A percentile compares a stretch with the other conserved stretches of the same genome.
Evolutionary conservation across 2,888 invertebrate genomes (phyloP).

Genomic region (Exephanes ischioxanthus): DNA sequence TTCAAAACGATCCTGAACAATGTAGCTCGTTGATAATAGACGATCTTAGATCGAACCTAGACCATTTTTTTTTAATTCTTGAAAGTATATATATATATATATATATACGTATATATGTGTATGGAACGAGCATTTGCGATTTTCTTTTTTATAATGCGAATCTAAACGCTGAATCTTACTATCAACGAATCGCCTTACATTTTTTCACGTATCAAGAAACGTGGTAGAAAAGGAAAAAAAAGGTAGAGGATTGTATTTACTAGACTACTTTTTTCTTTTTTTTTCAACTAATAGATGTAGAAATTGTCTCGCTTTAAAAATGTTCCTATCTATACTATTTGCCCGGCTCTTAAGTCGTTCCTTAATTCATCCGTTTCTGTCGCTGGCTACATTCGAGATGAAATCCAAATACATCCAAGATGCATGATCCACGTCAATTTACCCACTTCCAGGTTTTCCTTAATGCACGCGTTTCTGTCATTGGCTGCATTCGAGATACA

Average conservation of each 20-base stretch:
- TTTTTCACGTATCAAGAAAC: slow-evolving; percentile 21
- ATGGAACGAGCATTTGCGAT: slow-evolving; percentile 60
- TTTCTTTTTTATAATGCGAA: slow-evolving; percentile 35
- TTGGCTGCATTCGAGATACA: neutral
- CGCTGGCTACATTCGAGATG: neutral
- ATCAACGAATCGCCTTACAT: slow-evolving; percentile 22
- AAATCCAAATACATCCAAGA: neutral
- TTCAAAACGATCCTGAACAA: slow-evolving; percentile 33
- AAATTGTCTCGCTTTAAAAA: slow-evolving; percentile 53
- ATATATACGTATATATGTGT: slow-evolving; percentile 8
- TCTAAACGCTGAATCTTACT: slow-evolving; percentile 18
- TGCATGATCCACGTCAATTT: neutral
- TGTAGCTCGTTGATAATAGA: slow-evolving; percentile 65
- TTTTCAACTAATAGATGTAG: slow-evolving; percentile 40
- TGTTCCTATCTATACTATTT: slow-evolving; percentile 17
- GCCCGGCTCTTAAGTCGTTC: neutral
- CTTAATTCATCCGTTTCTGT: neutral
- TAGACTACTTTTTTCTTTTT: slow-evolving; percentile 26
- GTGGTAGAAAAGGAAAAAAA: slow-evolving; percentile 10
- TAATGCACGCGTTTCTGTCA: neutral
- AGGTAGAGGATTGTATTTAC: slow-evolving; percentile 46
- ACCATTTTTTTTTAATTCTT: slow-evolving; percentile 59
- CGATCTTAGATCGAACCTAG: slow-evolving; percentile 74
- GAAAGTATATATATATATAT: slow-evolving; percentile 30
- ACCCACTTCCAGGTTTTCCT: neutral